Conservation (phyloP, 1,140 invertebrate species). For the Calycopis cecrops region DNA sequence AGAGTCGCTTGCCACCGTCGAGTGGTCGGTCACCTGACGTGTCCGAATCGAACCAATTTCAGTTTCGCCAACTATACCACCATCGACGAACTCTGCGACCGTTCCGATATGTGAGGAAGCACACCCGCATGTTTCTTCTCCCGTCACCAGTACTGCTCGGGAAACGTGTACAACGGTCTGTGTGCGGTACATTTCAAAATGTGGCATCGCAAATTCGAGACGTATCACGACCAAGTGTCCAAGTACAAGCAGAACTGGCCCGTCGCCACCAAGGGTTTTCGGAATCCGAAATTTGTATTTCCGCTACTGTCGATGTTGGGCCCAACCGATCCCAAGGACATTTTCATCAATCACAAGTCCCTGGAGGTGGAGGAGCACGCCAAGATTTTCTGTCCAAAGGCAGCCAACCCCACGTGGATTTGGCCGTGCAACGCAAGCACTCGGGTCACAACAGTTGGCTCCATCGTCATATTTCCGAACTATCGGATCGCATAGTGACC, state of each 20-base stretch:
- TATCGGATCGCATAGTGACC: no score
- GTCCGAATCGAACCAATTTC: conserved; percentile 13
- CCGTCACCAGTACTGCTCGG: conserved; percentile 7
- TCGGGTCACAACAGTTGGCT: no score
- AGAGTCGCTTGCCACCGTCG: no score
- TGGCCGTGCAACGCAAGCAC: no score
- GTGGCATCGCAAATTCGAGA: conserved; percentile 8
- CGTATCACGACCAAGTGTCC: conserved; percentile 9
- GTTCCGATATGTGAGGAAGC: conserved; percentile 1
- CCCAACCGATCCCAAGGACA: no score
- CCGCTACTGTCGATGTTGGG: no score
- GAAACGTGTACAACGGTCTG: conserved; percentile 14
- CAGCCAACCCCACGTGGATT: no score
- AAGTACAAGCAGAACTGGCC: conserved; percentile 12
- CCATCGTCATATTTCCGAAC: no score
- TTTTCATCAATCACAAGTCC: no score
- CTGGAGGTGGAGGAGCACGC: no score
- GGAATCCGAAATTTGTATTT: conserved; percentile 7
- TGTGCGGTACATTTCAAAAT: conserved; percentile 9
- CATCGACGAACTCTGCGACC: conserved; percentile 12
- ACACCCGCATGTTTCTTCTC: conserved; percentile 13
- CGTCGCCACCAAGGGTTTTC: conserved; percentile 9
- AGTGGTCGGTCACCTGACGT: conserved; percentile 3
- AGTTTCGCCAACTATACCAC: conserved; percentile 11
- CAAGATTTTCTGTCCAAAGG: no score